A percentile compares a stretch with the other conserved stretches of the same genome.
phyloP scores from a whole-genome alignment of 2,113 vertebrate species.

The Siniperca knerii region DNA sequence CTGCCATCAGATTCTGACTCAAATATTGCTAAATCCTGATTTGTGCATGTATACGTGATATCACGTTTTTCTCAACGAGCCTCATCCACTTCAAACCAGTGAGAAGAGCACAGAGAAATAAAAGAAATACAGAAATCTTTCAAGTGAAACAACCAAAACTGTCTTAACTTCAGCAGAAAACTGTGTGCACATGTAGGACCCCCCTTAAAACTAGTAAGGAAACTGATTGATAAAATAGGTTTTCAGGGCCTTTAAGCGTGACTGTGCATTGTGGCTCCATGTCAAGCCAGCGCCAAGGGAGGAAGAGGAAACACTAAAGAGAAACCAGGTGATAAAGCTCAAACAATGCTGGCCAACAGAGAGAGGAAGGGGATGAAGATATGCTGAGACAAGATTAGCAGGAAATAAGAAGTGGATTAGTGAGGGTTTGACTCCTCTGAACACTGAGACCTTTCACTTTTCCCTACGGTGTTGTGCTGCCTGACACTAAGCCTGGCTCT shows the following conservation, averaged over 20 bases:
- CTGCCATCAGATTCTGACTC: neutral
- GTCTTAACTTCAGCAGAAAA: neutral
- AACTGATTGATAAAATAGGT: conserved; percentile 5
- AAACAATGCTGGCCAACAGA: conserved; percentile 70
- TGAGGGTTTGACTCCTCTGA: conserved; percentile 69
- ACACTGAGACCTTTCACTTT: conserved; percentile 79
- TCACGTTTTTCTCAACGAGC: neutral
- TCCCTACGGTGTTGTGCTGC: conserved; percentile 66
- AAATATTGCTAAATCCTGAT: neutral
- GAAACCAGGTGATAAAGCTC: conserved; percentile 66
- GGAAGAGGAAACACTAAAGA: conserved; percentile 68
- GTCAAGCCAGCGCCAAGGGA: conserved; percentile 37
- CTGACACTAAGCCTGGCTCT: conserved; percentile 80
- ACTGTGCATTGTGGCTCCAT: conserved; percentile 39
- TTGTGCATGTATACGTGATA: neutral
- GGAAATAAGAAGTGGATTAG: conserved; percentile 84
- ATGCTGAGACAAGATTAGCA: conserved; percentile 79
- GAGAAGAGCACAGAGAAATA: neutral
- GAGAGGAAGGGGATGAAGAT: conserved; percentile 77
- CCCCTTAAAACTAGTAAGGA: neutral
- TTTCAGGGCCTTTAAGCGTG: conserved; percentile 37
- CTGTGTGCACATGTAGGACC: neutral
- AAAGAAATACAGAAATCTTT: neutral
- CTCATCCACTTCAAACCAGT: neutral
- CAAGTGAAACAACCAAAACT: neutral